phyloP scores from a whole-genome alignment of 2,888 invertebrate species.

The Opisthograptis luteolata region DNA sequence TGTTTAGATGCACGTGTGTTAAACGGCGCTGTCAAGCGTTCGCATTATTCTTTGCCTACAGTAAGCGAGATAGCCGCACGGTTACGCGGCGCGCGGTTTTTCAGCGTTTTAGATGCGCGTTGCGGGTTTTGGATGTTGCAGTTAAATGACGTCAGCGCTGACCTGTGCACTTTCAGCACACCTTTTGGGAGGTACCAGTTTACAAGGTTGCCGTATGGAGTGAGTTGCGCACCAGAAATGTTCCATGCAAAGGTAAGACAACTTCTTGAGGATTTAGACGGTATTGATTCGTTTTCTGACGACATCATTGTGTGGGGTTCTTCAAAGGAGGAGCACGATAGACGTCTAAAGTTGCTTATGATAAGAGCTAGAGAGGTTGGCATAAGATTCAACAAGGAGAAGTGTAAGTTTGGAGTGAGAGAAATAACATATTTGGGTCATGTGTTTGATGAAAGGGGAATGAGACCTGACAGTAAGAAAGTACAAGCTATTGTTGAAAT shows the following conservation, averaged over 20 bases:
- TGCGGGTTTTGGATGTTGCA: neutral
- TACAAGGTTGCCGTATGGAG: too few species aligned
- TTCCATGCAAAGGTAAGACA: conserved; percentile 20
- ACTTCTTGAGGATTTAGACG: conserved; percentile 26
- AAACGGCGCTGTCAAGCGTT: too few species aligned
- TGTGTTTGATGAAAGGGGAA: conserved; percentile 8
- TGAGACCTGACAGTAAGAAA: conserved; percentile 26
- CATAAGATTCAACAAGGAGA: conserved; percentile 27
- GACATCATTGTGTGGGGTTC: neutral
- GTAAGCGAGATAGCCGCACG: too few species aligned
- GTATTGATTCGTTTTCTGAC: conserved; percentile 13
- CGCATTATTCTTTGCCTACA: too few species aligned
- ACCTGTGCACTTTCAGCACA: conserved; percentile 11
- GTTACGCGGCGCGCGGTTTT: too few species aligned
- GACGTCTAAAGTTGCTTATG: too few species aligned
- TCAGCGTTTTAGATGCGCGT: neutral
- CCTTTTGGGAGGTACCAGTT: too few species aligned
- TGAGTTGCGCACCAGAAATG: conserved; percentile 2
- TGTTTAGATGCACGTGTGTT: too few species aligned
- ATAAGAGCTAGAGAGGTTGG: conserved; percentile 13
- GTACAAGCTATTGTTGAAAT: conserved; percentile 33
- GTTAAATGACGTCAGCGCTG: conserved; percentile 15
- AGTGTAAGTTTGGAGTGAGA: conserved; percentile 25
- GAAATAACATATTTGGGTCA: conserved; percentile 32
- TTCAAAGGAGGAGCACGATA: neutral